Percentiles rank a stretch among this genome's conserved stretches.
Evolutionary conservation across 2,797 vertebrate species (phyloP).

Genomic region (Mus caroli): DNA sequence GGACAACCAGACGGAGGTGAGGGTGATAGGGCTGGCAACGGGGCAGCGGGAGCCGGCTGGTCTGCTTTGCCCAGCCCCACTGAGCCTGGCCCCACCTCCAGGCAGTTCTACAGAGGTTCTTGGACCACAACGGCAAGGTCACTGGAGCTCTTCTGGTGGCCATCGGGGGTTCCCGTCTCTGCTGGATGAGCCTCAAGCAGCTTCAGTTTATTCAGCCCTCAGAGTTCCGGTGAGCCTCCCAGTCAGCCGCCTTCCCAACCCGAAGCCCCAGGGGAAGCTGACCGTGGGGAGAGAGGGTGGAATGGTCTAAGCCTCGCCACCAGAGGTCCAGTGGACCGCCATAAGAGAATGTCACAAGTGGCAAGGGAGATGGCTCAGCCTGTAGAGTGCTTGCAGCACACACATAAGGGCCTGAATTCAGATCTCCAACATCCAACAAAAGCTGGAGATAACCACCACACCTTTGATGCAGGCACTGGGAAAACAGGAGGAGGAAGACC

Average conservation of each 20-base stretch:
- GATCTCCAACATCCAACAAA: neutral
- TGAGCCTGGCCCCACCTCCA: neutral
- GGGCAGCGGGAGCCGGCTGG: neutral
- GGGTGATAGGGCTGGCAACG: accelerated
- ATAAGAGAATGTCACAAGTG: neutral
- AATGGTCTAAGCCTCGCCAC: neutral
- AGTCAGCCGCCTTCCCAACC: neutral
- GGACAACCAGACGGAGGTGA: constrained; percentile 80
- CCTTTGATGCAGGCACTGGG: neutral
- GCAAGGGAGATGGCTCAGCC: neutral
- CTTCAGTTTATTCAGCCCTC: constrained; percentile 74
- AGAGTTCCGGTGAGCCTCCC: constrained; percentile 75
- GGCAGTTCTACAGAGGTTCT: constrained; percentile 81
- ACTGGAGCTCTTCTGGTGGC: constrained; percentile 69
- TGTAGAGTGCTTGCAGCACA: neutral
- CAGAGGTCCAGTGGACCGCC: accelerated
- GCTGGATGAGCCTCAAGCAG: constrained; percentile 82
- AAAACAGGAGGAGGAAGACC: neutral
- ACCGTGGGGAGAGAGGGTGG: neutral
- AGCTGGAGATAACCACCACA: neutral
- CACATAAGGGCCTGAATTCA: neutral
- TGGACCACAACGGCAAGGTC: constrained; percentile 78
- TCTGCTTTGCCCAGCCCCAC: neutral
- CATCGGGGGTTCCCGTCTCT: constrained; percentile 72
- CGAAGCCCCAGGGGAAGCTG: neutral